Conservation (phyloP, 2,888 invertebrate species). For the Oscheius sp. region DNA sequence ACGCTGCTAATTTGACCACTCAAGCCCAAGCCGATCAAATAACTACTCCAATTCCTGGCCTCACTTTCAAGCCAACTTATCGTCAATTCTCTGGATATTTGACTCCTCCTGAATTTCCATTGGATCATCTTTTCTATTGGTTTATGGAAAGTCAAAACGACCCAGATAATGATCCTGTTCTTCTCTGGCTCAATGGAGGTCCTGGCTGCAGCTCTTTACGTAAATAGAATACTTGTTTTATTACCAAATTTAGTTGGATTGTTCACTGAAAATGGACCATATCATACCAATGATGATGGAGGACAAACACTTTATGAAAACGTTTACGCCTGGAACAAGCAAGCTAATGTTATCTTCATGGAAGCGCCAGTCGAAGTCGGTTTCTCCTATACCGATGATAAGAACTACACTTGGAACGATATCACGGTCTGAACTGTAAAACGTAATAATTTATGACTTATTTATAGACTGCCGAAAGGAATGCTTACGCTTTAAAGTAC, state of each 20-base stretch:
- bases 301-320: slow-evolving; percentile 65
- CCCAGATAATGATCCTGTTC: slow-evolving; percentile 70
- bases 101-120: slow-evolving; percentile 35
- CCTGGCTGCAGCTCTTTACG: slow-evolving; percentile 72
- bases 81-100: slow-evolving; percentile 52
- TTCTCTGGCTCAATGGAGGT: slow-evolving; percentile 72
- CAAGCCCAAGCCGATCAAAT: slow-evolving; percentile 39
- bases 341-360: slow-evolving; percentile 73
- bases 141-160: slow-evolving; percentile 60
- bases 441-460: background rate
- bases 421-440: slow-evolving; percentile 40
- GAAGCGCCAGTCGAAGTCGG: slow-evolving; percentile 75
- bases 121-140: slow-evolving; percentile 49
- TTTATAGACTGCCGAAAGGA: slow-evolving; percentile 71
- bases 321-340: slow-evolving; percentile 69
- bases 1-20: slow-evolving; percentile 24
- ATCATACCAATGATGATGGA: slow-evolving; percentile 54
- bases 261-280: slow-evolving; percentile 60
- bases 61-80: slow-evolving; percentile 41
- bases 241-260: slow-evolving; percentile 33
- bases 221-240: slow-evolving; percentile 52
- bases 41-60: slow-evolving; percentile 36
- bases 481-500: slow-evolving; percentile 71
- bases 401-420: slow-evolving; percentile 40
- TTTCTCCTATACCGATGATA: slow-evolving; percentile 72